Percentiles rank a stretch among this genome's conserved stretches.
Conservation (phyloP, 2,888 invertebrate species). For the Epirrhoe alternata region DNA sequence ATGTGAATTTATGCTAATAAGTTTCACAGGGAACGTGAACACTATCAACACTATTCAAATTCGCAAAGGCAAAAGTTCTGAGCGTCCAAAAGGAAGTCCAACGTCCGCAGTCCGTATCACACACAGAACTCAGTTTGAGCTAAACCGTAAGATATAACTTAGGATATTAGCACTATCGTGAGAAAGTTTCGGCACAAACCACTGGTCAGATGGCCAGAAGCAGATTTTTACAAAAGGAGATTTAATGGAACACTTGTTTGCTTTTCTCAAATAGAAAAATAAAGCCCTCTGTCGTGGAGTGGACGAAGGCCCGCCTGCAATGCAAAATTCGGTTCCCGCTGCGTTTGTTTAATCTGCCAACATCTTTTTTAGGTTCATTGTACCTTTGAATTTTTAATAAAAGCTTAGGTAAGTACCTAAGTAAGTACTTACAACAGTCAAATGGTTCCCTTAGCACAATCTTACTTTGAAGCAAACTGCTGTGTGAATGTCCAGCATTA, state of each 20-base stretch:
- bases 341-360: too few relatives aligned
- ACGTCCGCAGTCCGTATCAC: conserved; percentile 4
- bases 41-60: conserved; percentile 24
- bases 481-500: too few relatives aligned
- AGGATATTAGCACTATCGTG: background rate
- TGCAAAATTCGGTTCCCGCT: too few relatives aligned
- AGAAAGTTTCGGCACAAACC: background rate
- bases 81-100: conserved; percentile 20
- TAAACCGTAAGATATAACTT: conserved; percentile 8
- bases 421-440: too few relatives aligned
- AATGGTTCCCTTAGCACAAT: too few relatives aligned
- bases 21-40: conserved; percentile 10
- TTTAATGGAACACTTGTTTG: background rate
- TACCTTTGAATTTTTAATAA: too few relatives aligned
- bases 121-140: conserved; percentile 16
- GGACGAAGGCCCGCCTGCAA: too few relatives aligned
- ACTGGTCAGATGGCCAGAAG: too few relatives aligned
- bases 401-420: too few relatives aligned
- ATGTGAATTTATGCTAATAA: conserved; percentile 3
- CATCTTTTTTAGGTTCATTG: too few relatives aligned
- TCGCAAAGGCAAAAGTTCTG: conserved; percentile 7
- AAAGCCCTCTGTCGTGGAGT: too few relatives aligned
- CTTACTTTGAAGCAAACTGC: too few relatives aligned
- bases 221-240: background rate
- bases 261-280: background rate